These are phyloP conservation scores for Sebastes trivittatus DNA, from an alignment of 2,797 vertebrate genomes.

Conservation along the genomic window DNA sequence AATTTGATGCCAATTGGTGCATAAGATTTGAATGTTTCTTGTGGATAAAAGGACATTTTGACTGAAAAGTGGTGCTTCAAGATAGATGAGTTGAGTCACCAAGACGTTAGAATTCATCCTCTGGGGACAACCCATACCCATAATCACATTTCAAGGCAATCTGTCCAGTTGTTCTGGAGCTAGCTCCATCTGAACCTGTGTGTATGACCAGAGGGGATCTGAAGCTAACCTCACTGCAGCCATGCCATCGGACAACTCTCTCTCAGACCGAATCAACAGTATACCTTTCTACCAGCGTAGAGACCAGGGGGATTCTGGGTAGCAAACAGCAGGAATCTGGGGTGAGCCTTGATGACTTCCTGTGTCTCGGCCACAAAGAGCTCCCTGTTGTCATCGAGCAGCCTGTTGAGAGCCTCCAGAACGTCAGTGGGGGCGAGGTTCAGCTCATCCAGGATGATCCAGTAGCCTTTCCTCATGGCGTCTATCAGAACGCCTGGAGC, in stretches of 20 bases:
- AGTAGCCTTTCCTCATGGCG: constrained; percentile 97
- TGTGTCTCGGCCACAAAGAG: constrained; percentile 96
- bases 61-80: background rate
- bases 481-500: constrained; percentile 91
- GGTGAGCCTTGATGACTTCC: constrained; percentile 94
- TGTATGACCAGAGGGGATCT: background rate
- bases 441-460: constrained; percentile 96
- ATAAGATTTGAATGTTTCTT: background rate
- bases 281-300: constrained; percentile 96
- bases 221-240: background rate
- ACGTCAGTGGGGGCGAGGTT: constrained; percentile 98
- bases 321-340: constrained; percentile 96
- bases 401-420: constrained; percentile 94
- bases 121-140: background rate
- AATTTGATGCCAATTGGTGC: background rate
- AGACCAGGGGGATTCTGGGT: constrained; percentile 98
- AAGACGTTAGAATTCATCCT: background rate
- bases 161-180: background rate
- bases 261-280: background rate
- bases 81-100: background rate
- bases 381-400: constrained; percentile 97
- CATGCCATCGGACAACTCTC: background rate
- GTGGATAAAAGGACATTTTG: no score
- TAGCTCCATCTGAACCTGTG: background rate
- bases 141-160: background rate